phyloP scores from a whole-genome alignment of 2,888 invertebrate species.

The Hemicrepidius hirtus region DNA sequence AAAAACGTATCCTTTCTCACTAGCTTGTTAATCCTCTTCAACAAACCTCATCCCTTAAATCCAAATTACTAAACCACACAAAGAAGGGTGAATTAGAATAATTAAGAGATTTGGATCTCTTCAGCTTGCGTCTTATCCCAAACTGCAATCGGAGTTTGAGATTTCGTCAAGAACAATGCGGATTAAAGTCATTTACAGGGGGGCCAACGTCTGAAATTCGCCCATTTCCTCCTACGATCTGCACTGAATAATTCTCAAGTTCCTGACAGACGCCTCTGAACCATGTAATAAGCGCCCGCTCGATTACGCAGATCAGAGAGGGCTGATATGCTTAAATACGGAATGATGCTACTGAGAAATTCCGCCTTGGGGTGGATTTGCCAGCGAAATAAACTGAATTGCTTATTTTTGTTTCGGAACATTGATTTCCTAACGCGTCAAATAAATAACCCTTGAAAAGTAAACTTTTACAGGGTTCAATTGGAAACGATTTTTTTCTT shows the following conservation, averaged over 20 bases:
- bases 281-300: slow-evolving; percentile 59
- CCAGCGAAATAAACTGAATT: slow-evolving; percentile 36
- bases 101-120: slow-evolving; percentile 29
- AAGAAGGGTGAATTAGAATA: slow-evolving; percentile 7
- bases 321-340: slow-evolving; percentile 52
- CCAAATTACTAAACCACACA: background rate
- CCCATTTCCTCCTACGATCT: slow-evolving; percentile 55
- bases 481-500: background rate
- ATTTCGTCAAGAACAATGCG: slow-evolving; percentile 46
- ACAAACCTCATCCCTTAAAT: background rate
- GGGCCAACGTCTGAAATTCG: slow-evolving; percentile 46
- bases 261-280: slow-evolving; percentile 55
- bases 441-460: slow-evolving; percentile 1
- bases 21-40: too few species aligned
- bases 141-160: slow-evolving; percentile 15
- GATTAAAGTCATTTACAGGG: slow-evolving; percentile 47
- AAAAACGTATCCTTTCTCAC: too few species aligned
- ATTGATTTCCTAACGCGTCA: slow-evolving; percentile 1
- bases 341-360: slow-evolving; percentile 42
- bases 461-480: background rate
- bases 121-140: slow-evolving; percentile 4
- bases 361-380: slow-evolving; percentile 34
- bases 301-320: slow-evolving; percentile 56
- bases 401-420: slow-evolving; percentile 33
- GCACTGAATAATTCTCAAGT: slow-evolving; percentile 46